phyloP scores from a whole-genome alignment of 2,797 vertebrate genomes.

The Rhinophrynus dorsalis region DNA sequence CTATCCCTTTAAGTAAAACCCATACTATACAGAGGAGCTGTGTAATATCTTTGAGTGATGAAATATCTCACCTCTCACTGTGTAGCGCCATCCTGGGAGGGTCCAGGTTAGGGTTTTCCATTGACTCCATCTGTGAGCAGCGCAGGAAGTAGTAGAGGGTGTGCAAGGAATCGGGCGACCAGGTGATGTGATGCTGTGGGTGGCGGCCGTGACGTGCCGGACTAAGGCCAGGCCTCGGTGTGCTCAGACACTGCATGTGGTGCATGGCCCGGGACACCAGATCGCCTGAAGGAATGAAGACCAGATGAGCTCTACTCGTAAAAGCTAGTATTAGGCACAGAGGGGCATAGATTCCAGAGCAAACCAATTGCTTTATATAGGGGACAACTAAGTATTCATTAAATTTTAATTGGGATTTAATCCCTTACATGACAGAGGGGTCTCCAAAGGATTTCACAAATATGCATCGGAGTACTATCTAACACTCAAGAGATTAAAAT shows the following conservation, averaged over 20 bases:
- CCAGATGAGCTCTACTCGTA: not conserved
- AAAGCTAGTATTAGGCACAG: too few relatives aligned
- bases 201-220: slow-evolving; percentile 69
- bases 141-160: slow-evolving; percentile 95
- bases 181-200: slow-evolving; percentile 75
- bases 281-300: slow-evolving; percentile 73
- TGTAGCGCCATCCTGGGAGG: slow-evolving; percentile 80
- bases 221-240: slow-evolving; percentile 66
- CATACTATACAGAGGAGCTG: too few relatives aligned
- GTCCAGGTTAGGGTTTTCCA: slow-evolving; percentile 91
- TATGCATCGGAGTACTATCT: too few relatives aligned
- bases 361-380: too few relatives aligned
- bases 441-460: too few relatives aligned
- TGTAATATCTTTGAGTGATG: too few relatives aligned
- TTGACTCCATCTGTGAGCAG: slow-evolving; percentile 87
- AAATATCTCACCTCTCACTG: slow-evolving; percentile 82
- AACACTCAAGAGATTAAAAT: too few relatives aligned
- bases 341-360: too few relatives aligned
- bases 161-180: slow-evolving; percentile 87
- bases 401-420: too few relatives aligned
- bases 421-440: too few relatives aligned
- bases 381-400: too few relatives aligned
- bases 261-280: slow-evolving; percentile 90
- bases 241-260: slow-evolving; percentile 84
- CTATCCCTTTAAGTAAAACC: too few relatives aligned